Base-by-base conservation (phyloP, 2,888 invertebrate species). In the Scrobipalpa costella region DNA sequence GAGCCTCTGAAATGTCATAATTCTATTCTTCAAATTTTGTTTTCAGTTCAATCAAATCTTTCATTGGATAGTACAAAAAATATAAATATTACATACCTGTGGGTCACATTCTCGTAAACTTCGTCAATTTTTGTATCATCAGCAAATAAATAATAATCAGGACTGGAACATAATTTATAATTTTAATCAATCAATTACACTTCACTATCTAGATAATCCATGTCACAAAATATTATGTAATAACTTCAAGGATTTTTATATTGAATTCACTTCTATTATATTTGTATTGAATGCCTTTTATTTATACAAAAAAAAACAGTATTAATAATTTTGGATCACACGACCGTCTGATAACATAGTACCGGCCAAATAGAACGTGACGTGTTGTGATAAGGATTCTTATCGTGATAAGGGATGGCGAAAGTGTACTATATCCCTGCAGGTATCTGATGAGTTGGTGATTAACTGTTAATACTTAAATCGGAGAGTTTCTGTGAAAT, bases 311-410 rank as follows among this genome's bases (percentile, higher is more conserved):
- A 7, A 40, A 11, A 11, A 9, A 15, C 15, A 9, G n/a, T 34
- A 13, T 13, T 11, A 9, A 33, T 11, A 34, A 55, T 69, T 66
- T 81, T 85, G 85, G 81, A 77, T 74, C 70, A 68, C 75, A 66
- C 69, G 58, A 64, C 73, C 67, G 70, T 66, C 68, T 70, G 79
- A 79, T 80, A 80, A 79, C 81, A 83, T 82, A 81, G 83, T 86
- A 74, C 86, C 87, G 84, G 77, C 80, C 81, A 82, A 85, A 86
- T 79, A 78, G 71, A 68, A 72, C 64, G 69, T 83, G 84, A 85
- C 81, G 82, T 77, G 79, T 84, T 88, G 87, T 88, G 88, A 58
- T 40, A 40, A 58, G 55, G 88, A 87, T 87, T 21, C 33, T 27
- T 60, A 49, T 60, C 69, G 33, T 71, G 83, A 84, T 84, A 84